Percentiles rank a stretch among this genome's conserved stretches.
phyloP scores from a whole-genome alignment of 2,888 invertebrate species.

The Yponomeuta malinellus region DNA sequence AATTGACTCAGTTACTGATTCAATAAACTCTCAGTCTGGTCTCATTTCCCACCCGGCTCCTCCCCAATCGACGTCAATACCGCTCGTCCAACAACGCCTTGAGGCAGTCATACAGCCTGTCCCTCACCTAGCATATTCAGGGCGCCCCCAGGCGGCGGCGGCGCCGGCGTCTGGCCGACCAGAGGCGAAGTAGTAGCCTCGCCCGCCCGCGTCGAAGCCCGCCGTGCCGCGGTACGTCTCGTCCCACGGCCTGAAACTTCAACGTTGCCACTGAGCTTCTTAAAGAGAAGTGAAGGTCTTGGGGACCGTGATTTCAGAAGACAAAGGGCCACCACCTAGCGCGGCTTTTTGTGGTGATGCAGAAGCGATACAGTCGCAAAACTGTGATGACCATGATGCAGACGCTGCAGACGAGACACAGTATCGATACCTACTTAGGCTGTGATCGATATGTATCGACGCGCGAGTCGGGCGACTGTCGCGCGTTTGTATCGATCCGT shows the following conservation, averaged over 20 bases:
- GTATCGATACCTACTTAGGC: too few relatives aligned
- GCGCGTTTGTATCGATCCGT: too few relatives aligned
- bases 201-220: conserved; percentile 78
- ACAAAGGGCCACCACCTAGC: background rate
- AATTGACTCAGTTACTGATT: too few relatives aligned
- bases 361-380: too few relatives aligned
- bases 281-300: too few relatives aligned
- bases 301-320: background rate
- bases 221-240: conserved; percentile 78
- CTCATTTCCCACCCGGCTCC: too few relatives aligned
- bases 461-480: too few relatives aligned
- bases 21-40: too few relatives aligned
- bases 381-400: too few relatives aligned
- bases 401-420: too few relatives aligned
- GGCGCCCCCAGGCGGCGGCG: conserved; percentile 48
- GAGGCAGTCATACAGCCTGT: background rate
- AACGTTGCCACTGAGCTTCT: conserved; percentile 5
- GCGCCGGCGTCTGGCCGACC: conserved; percentile 70
- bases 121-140: conserved; percentile 27
- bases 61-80: too few relatives aligned
- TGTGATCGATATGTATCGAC: too few relatives aligned
- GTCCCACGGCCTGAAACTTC: conserved; percentile 74
- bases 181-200: conserved; percentile 78
- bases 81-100: background rate
- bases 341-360: background rate